Percentiles rank a stretch among this genome's conserved stretches.
Evolutionary conservation across 92 coral and sea anemone species (phyloP).

Genomic region (Scolanthus callimorphus): DNA sequence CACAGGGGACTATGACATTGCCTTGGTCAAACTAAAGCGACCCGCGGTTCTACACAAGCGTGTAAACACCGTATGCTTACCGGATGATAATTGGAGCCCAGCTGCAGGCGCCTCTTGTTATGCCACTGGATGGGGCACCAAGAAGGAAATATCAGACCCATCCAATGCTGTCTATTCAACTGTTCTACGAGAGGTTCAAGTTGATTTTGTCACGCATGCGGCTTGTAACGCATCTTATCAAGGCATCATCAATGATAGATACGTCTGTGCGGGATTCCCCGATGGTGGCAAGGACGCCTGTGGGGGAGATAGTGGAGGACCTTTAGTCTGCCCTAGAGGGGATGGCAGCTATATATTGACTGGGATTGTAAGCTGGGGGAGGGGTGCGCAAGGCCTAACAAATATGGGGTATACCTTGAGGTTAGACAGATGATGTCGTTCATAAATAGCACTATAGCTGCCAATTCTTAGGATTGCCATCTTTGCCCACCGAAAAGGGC

Average conservation of each 20-base stretch:
- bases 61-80: constrained; percentile 65
- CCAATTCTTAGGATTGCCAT: neutral
- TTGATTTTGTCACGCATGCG: constrained; percentile 42
- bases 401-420: constrained; percentile 65
- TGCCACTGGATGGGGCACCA: constrained; percentile 64
- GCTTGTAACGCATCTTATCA: constrained; percentile 62
- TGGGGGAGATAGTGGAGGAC: constrained; percentile 74
- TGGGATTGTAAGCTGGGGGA: constrained; percentile 59
- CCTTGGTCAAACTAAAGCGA: constrained; percentile 52
- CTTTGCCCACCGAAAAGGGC: too few relatives aligned
- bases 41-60: constrained; percentile 43
- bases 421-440: constrained; percentile 48
- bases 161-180: constrained; percentile 19
- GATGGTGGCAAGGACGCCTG: constrained; percentile 50
- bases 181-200: constrained; percentile 56
- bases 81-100: constrained; percentile 35
- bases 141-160: too few relatives aligned
- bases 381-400: constrained; percentile 62
- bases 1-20: constrained; percentile 51
- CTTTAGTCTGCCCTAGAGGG: constrained; percentile 57
- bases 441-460: constrained; percentile 25
- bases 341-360: constrained; percentile 61
- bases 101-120: constrained; percentile 41
- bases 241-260: constrained; percentile 44
- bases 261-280: constrained; percentile 52